Evolutionary conservation across 2,113 vertebrate species (phyloP).

Genomic region (Leptobrachium ailaonicum): DNA sequence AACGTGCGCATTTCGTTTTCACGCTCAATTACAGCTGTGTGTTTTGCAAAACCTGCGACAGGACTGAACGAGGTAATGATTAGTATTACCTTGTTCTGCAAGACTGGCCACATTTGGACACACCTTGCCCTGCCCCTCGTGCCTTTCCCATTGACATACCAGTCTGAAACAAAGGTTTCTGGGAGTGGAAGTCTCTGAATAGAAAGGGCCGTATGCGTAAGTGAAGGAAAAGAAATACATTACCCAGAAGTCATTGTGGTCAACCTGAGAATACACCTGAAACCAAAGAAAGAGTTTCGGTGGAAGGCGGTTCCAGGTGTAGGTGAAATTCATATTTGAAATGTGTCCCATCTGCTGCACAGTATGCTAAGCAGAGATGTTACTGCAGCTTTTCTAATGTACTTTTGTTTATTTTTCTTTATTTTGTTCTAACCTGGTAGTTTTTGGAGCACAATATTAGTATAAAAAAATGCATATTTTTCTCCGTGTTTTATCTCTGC

Average conservation of each 20-base stretch:
- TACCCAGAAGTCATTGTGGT: slow-evolving; percentile 61
- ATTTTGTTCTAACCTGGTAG: too few species aligned
- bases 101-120: slow-evolving; percentile 41
- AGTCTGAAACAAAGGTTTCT: slow-evolving; percentile 51
- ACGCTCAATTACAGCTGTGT: slow-evolving; percentile 33
- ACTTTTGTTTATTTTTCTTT: too few species aligned
- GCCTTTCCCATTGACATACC: slow-evolving; percentile 21
- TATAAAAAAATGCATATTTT: too few species aligned
- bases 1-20: slow-evolving; percentile 13
- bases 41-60: slow-evolving; percentile 25
- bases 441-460: too few species aligned
- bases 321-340: slow-evolving; percentile 46
- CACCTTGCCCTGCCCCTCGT: slow-evolving; percentile 42
- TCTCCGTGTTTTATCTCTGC: too few species aligned
- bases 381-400: too few species aligned
- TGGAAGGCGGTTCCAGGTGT: slow-evolving; percentile 38
- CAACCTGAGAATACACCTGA: slow-evolving; percentile 58
- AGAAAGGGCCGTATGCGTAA: background rate
- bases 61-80: slow-evolving; percentile 25
- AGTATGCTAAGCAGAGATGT: background rate
- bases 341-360: background rate
- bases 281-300: slow-evolving; percentile 65
- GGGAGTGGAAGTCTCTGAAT: slow-evolving; percentile 59
- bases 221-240: slow-evolving; percentile 57
- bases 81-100: slow-evolving; percentile 33